Conservation (phyloP, 2,797 vertebrate genomes). For the Malacoctenus gilli region DNA sequence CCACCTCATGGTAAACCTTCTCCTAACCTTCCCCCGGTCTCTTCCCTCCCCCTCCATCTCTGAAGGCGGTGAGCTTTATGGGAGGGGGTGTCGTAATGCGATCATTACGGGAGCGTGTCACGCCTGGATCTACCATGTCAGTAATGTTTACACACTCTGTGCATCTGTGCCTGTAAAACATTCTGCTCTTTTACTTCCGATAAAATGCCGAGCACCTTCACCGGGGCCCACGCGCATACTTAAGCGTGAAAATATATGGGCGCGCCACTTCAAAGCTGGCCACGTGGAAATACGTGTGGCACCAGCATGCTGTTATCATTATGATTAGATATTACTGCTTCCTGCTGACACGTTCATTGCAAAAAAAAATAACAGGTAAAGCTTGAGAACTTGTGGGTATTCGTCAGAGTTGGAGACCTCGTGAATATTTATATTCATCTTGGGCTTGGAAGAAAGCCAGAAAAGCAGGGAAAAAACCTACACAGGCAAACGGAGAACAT, state of each 20-base stretch:
- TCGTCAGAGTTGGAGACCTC: no score
- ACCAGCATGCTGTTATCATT: constrained; percentile 31
- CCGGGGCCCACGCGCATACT: constrained; percentile 18
- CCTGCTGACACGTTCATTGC: neutral
- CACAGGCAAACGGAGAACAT: no score
- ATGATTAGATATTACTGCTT: constrained; percentile 30
- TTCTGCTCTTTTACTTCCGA: constrained; percentile 28
- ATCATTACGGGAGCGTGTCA: constrained; percentile 40
- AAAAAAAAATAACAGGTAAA: neutral
- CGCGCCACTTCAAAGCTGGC: constrained; percentile 20
- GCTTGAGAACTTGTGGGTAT: no score
- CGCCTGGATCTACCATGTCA: constrained; percentile 37
- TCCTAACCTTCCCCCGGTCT: neutral
- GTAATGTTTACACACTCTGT: constrained; percentile 44
- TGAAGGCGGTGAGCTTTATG: constrained; percentile 13
- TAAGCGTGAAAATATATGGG: neutral
- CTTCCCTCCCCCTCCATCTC: neutral
- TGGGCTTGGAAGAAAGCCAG: no score
- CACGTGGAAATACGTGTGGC: constrained; percentile 26
- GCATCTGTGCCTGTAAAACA: constrained; percentile 52
- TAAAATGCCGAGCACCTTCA: constrained; percentile 33
- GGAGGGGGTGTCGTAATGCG: constrained; percentile 19
- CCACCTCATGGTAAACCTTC: constrained; percentile 10
- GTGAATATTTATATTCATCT: no score
- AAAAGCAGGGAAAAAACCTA: no score